phyloP scores from a whole-genome alignment of 23 tunicate genomes.

The Aplidium turbinatum region DNA sequence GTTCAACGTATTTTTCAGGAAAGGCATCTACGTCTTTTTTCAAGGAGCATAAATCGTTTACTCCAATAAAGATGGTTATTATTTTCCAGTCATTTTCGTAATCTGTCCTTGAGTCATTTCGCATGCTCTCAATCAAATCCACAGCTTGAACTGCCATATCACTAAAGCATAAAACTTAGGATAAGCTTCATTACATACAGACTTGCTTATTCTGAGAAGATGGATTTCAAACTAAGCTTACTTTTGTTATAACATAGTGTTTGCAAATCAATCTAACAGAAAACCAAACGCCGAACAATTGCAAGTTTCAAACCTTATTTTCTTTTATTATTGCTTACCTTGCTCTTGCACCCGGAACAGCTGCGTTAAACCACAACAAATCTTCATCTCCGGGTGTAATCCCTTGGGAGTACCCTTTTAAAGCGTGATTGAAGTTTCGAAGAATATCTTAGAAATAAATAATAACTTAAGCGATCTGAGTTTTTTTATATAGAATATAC shows the following conservation, averaged over 20 bases:
- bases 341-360: conserved; percentile 85
- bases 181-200: no score
- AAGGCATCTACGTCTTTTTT: conserved; percentile 31
- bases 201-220: no score
- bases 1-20: conserved; percentile 55
- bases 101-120: no score
- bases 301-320: no score
- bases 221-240: no score
- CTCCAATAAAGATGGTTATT: conserved; percentile 78
- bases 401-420: conserved; percentile 14
- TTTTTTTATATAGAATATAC: no score
- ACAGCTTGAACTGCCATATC: conserved; percentile 73
- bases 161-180: no score
- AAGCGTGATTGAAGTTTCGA: background rate
- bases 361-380: conserved; percentile 88
- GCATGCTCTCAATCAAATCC: conserved; percentile 39
- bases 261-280: no score
- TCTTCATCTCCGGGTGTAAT: no score
- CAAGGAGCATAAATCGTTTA: conserved; percentile 82
- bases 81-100: conserved; percentile 82
- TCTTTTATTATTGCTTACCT: conserved; percentile 44
- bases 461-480: no score
- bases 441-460: conserved; percentile 19
- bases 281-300: no score
- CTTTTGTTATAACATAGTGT: no score